These are phyloP conservation scores for Centropus unirufus DNA, from an alignment of 2,113 vertebrate species.

Conservation along the genomic window DNA sequence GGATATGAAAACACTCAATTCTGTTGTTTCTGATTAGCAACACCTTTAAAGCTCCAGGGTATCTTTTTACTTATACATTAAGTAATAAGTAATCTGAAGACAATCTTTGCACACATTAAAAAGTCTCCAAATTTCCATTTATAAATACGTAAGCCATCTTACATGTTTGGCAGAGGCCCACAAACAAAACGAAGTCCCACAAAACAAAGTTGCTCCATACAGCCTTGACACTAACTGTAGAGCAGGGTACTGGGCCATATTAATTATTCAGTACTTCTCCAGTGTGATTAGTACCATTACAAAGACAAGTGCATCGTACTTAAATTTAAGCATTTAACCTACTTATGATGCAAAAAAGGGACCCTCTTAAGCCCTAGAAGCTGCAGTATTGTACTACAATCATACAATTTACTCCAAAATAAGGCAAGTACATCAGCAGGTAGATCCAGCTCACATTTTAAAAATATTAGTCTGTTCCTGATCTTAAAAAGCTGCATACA, in stretches of 20 bases:
- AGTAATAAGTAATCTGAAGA: not conserved
- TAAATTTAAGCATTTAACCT: conserved; percentile 14
- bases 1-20: not conserved
- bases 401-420: not conserved
- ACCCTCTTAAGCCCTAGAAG: not conserved
- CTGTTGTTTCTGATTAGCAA: not conserved
- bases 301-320: not conserved
- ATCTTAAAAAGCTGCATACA: not conserved
- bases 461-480: not conserved
- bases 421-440: not conserved
- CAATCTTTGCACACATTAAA: not conserved
- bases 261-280: not conserved
- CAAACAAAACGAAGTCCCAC: no score
- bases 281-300: not conserved
- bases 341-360: not conserved
- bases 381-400: not conserved
- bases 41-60: not conserved
- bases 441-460: not conserved
- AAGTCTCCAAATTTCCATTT: not conserved
- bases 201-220: no score
- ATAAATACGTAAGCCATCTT: not conserved
- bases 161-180: no score
- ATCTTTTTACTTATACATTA: not conserved
- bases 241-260: not conserved
- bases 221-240: not conserved